These are phyloP conservation scores for Neogale vison DNA, from an alignment of 2,113 vertebrate genomes.

Conservation along the genomic window DNA sequence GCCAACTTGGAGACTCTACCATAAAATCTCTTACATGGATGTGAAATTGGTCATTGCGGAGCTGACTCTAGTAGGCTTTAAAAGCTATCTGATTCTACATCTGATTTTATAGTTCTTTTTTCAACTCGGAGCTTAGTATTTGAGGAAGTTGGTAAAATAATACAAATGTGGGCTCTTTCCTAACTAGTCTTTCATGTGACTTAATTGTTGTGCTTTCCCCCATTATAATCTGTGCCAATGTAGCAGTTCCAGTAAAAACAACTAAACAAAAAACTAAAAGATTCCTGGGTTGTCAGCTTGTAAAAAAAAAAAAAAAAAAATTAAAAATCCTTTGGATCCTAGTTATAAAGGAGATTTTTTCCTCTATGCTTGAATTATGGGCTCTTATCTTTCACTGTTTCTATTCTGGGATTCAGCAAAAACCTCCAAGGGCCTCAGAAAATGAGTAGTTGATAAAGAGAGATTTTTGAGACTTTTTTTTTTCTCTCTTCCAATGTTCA, in stretches of 20 bases:
- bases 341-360: neutral
- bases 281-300: neutral
- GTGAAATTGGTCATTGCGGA: constrained; percentile 44
- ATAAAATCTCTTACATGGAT: constrained; percentile 64
- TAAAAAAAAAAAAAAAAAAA: neutral
- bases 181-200: neutral
- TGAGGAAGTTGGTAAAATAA: neutral
- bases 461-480: neutral
- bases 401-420: neutral
- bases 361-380: neutral
- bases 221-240: neutral
- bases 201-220: neutral
- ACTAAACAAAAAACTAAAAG: neutral
- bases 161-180: neutral
- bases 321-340: neutral
- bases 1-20: constrained; percentile 66
- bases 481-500: neutral
- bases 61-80: neutral
- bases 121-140: neutral
- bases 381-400: neutral
- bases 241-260: neutral
- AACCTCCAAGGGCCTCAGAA: neutral
- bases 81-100: neutral
- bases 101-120: constrained; percentile 12
- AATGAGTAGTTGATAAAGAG: neutral